A percentile compares a stretch with the other conserved stretches of the same genome.
These are phyloP conservation scores for Phalacrocorax carbo DNA, from an alignment of 2,113 vertebrate species.

Conservation along the genomic window DNA sequence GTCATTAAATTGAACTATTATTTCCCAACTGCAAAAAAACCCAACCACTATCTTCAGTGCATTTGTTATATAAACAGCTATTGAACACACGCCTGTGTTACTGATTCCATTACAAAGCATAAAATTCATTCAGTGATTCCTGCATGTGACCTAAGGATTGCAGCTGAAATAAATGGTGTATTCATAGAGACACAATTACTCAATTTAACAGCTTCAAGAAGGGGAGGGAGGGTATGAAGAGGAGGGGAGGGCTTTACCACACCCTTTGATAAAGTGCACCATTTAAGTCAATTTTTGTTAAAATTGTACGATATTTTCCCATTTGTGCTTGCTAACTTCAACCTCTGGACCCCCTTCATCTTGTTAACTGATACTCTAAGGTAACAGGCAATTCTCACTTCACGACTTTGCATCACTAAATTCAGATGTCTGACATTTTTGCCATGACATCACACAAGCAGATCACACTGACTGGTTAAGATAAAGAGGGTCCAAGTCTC, in stretches of 20 bases:
- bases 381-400: background rate
- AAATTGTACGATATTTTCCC: background rate
- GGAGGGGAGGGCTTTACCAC: fast-evolving
- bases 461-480: background rate
- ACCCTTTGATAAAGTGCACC: background rate
- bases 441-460: fast-evolving
- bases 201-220: background rate
- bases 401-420: background rate
- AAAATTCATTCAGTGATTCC: background rate
- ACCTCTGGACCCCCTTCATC: background rate
- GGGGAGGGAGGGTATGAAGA: fast-evolving
- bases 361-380: background rate
- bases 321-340: background rate
- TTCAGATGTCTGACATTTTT: background rate
- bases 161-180: background rate
- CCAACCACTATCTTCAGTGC: background rate
- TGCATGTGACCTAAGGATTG: background rate
- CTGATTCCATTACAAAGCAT: background rate
- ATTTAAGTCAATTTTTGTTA: background rate
- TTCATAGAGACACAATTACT: background rate
- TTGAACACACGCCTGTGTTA: background rate
- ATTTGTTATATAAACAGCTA: background rate
- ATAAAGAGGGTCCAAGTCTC: background rate
- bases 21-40: background rate
- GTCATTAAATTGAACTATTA: background rate